Conservation (phyloP, 2,888 invertebrate genomes). For the Pediacus dermestoides region DNA sequence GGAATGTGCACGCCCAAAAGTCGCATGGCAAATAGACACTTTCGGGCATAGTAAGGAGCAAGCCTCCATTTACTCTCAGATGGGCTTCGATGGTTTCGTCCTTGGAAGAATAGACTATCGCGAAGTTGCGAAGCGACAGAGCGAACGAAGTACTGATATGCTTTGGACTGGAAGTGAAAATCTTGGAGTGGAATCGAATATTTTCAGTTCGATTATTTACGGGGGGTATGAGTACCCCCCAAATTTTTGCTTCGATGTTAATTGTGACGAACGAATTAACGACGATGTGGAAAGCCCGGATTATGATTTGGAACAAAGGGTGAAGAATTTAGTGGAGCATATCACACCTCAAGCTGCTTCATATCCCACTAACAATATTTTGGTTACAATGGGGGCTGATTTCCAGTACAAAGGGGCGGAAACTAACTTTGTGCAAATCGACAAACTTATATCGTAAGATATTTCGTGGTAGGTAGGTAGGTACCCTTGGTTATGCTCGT, state of each 20-base stretch:
- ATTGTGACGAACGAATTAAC: constrained; percentile 63
- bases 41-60: constrained; percentile 76
- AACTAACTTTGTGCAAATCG: constrained; percentile 60
- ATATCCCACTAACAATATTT: constrained; percentile 60
- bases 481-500: not conserved
- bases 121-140: constrained; percentile 57
- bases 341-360: not conserved
- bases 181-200: constrained; percentile 52
- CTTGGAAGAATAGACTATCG: constrained; percentile 67
- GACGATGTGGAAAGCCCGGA: constrained; percentile 61
- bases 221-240: constrained; percentile 55
- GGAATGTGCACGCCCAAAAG: constrained; percentile 67
- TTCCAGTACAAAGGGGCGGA: constrained; percentile 59
- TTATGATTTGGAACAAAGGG: constrained; percentile 62
- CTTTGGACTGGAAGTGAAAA: constrained; percentile 64
- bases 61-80: constrained; percentile 58
- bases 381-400: constrained; percentile 55
- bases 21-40: constrained; percentile 83
- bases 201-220: constrained; percentile 24
- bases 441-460: constrained; percentile 42
- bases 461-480: not conserved
- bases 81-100: constrained; percentile 71
- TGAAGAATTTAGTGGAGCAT: constrained; percentile 37
- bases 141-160: constrained; percentile 62
- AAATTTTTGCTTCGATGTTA: constrained; percentile 59